Evolutionary conservation across 2,888 invertebrate species (phyloP).

Genomic region (Phaonia tiefii): DNA sequence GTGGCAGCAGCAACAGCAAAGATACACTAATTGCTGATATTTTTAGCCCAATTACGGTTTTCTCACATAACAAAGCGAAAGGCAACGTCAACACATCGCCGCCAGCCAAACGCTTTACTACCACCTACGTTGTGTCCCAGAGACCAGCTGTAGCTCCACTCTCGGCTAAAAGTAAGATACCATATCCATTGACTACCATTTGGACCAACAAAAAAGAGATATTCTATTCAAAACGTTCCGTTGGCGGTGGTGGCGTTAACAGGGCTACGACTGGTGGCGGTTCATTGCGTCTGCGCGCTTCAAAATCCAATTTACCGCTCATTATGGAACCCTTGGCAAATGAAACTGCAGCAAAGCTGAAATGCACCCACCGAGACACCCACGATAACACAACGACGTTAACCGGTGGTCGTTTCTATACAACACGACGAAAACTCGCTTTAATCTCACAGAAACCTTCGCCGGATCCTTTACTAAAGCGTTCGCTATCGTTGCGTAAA

Average conservation of each 20-base stretch:
- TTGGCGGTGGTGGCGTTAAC: conserved; percentile 11
- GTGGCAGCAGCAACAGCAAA: conserved; percentile 8
- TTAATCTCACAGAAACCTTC: conserved; percentile 65
- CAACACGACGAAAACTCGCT: conserved; percentile 66
- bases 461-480: conserved; percentile 67
- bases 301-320: conserved; percentile 77
- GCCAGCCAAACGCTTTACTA: neutral
- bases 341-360: conserved; percentile 60
- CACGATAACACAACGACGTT: conserved; percentile 53
- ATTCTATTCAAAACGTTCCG: conserved; percentile 62
- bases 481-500: conserved; percentile 71
- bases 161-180: conserved; percentile 72
- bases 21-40: conserved; percentile 26
- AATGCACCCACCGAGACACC: conserved; percentile 51
- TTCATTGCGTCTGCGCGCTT: conserved; percentile 86
- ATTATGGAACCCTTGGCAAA: conserved; percentile 69
- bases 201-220: conserved; percentile 54
- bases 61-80: conserved; percentile 40
- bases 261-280: conserved; percentile 74
- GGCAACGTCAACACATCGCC: conserved; percentile 48
- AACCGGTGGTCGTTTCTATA: conserved; percentile 59
- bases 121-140: conserved; percentile 21
- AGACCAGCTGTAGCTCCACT: conserved; percentile 41
- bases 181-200: conserved; percentile 69
- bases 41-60: conserved; percentile 64